Conservation (phyloP, 2,113 vertebrate genomes). For the Brachirus orientalis region DNA sequence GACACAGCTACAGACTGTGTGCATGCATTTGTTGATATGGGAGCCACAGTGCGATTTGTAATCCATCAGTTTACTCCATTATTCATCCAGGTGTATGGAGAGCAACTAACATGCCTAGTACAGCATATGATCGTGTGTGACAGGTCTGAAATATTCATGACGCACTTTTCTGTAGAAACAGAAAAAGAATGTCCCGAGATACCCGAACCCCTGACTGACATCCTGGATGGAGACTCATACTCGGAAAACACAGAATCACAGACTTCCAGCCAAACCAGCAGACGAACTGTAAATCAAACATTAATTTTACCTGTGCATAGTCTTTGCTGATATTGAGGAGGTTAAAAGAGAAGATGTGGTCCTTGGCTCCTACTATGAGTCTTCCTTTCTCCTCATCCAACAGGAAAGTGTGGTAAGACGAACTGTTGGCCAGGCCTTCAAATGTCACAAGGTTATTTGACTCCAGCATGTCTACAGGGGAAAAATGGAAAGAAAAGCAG, state of each 20-base stretch:
- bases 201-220: slow-evolving; percentile 47
- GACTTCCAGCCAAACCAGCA: slow-evolving; percentile 4
- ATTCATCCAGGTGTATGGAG: slow-evolving; percentile 81
- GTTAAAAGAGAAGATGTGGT: slow-evolving; percentile 98
- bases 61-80: slow-evolving; percentile 77
- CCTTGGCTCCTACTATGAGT: slow-evolving; percentile 95
- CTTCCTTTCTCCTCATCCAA: slow-evolving; percentile 95
- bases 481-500: slow-evolving; percentile 45
- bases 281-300: slow-evolving; percentile 8
- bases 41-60: slow-evolving; percentile 75
- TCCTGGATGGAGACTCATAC: slow-evolving; percentile 29
- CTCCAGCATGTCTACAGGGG: slow-evolving; percentile 94
- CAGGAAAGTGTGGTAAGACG: slow-evolving; percentile 95
- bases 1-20: slow-evolving; percentile 24
- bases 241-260: slow-evolving; percentile 41
- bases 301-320: slow-evolving; percentile 87
- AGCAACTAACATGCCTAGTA: slow-evolving; percentile 69
- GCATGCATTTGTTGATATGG: slow-evolving; percentile 34
- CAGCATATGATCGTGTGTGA: slow-evolving; percentile 72
- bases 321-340: slow-evolving; percentile 95
- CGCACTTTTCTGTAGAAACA: slow-evolving; percentile 71
- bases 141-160: slow-evolving; percentile 80
- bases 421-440: slow-evolving; percentile 92
- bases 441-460: slow-evolving; percentile 94
- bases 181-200: slow-evolving; percentile 61